Conservation (phyloP, 2,797 vertebrate species). For the Chaetodon trifasciatus region DNA sequence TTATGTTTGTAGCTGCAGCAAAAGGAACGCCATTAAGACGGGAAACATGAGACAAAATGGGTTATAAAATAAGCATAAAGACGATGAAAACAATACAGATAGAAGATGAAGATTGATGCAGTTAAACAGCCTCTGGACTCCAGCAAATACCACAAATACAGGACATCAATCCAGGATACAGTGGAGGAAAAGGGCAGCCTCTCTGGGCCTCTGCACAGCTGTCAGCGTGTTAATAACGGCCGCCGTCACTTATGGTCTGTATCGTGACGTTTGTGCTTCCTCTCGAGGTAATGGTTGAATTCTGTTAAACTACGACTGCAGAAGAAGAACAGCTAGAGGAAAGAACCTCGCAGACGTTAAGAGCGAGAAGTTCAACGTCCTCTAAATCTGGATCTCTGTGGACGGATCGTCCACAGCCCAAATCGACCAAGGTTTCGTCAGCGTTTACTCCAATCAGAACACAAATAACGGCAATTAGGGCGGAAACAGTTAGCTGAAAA, state of each 20-base stretch:
- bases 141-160: background rate
- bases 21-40: background rate
- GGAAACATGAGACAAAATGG: background rate
- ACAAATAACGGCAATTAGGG: background rate
- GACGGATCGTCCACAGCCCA: too few relatives aligned
- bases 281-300: background rate
- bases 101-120: background rate
- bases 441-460: background rate
- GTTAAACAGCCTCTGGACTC: background rate
- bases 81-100: background rate
- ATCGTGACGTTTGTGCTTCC: background rate
- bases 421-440: too few relatives aligned
- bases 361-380: too few relatives aligned
- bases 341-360: too few relatives aligned
- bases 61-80: background rate
- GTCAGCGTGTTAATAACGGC: conserved; percentile 9
- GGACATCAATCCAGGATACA: background rate
- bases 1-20: background rate
- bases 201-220: background rate
- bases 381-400: background rate
- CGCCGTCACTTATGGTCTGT: conserved; percentile 13
- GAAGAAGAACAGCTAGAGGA: too few relatives aligned
- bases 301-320: background rate
- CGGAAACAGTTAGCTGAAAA: background rate
- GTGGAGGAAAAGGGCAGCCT: conserved; percentile 20